These are phyloP conservation scores for Hoplodrina blanda DNA, from an alignment of 2,888 invertebrate species.

Conservation along the genomic window DNA sequence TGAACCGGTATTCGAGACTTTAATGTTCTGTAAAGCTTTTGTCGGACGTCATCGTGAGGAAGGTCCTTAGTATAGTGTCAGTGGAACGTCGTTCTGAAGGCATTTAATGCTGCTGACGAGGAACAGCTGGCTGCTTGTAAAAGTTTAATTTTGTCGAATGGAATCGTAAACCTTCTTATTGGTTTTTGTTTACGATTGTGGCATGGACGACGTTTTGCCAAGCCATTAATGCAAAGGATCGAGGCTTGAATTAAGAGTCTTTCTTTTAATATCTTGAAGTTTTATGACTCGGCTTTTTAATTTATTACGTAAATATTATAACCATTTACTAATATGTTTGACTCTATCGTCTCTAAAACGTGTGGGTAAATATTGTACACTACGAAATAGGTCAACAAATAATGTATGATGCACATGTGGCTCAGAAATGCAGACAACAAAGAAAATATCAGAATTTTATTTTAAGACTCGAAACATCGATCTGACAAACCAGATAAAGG, in stretches of 20 bases:
- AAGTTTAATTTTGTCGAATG: constrained; percentile 88
- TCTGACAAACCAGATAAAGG: constrained; percentile 20
- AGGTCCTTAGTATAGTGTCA: constrained; percentile 56
- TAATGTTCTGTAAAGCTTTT: constrained; percentile 31
- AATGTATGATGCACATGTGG: constrained; percentile 27
- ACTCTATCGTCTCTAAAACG: constrained; percentile 19
- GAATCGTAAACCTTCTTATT: constrained; percentile 87
- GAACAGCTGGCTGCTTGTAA: constrained; percentile 84
- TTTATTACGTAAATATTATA: constrained; percentile 23
- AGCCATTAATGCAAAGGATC: constrained; percentile 72
- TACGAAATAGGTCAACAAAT: constrained; percentile 22
- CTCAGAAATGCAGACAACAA: constrained; percentile 7
- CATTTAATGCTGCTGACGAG: constrained; percentile 76
- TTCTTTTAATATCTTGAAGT: constrained; percentile 23
- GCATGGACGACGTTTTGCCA: constrained; percentile 77
- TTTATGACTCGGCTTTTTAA: constrained; percentile 36
- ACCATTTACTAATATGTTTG: background rate
- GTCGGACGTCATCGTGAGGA: constrained; percentile 49
- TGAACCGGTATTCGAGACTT: constrained; percentile 31
- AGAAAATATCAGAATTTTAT: constrained; percentile 9
- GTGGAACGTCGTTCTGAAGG: constrained; percentile 62
- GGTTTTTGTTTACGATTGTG: constrained; percentile 86
- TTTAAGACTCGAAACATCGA: constrained; percentile 10
- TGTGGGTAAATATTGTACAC: constrained; percentile 14
- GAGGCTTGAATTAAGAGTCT: constrained; percentile 38